phyloP scores from a whole-genome alignment of 1,140 invertebrate species.

The Drosophila littoralis region DNA sequence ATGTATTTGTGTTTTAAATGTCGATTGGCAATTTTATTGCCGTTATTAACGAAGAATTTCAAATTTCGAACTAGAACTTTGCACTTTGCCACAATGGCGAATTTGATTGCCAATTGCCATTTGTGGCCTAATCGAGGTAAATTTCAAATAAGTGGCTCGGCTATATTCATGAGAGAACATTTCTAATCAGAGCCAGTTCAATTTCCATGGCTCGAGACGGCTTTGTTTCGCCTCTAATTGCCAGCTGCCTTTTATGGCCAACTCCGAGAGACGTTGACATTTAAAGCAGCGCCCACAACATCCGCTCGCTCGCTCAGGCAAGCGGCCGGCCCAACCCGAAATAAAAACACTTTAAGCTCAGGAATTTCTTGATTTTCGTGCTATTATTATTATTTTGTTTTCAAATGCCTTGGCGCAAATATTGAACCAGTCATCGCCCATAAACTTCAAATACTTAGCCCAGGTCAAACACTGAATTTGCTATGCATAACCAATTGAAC shows the following conservation, averaged over 20 bases:
- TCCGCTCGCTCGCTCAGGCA: conserved; percentile 40
- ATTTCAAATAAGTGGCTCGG: background rate
- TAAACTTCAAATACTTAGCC: conserved; percentile 17
- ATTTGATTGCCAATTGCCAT: conserved; percentile 7
- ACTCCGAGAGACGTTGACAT: conserved; percentile 62
- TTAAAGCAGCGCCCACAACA: conserved; percentile 71
- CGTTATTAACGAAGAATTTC: background rate
- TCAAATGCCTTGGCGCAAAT: conserved; percentile 47
- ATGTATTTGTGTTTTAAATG: background rate
- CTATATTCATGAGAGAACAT: conserved; percentile 16
- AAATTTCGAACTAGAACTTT: conserved; percentile 54
- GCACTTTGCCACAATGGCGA: conserved; percentile 13
- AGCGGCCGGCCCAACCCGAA: conserved; percentile 50
- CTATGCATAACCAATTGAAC: conserved; percentile 41
- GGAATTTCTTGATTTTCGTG: conserved; percentile 28
- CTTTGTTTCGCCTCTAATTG: conserved; percentile 56
- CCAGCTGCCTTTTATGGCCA: conserved; percentile 62
- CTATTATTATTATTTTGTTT: conserved; percentile 41
- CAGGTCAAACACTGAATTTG: conserved; percentile 2
- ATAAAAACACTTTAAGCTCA: conserved; percentile 22
- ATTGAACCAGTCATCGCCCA: conserved; percentile 32
- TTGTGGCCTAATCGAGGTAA: conserved; percentile 16
- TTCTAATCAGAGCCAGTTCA: conserved; percentile 28
- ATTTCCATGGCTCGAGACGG: conserved; percentile 30
- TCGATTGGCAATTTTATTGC: background rate